These are phyloP conservation scores for Drosophila mayri DNA, from an alignment of 1,140 invertebrate genomes.

Conservation along the genomic window DNA sequence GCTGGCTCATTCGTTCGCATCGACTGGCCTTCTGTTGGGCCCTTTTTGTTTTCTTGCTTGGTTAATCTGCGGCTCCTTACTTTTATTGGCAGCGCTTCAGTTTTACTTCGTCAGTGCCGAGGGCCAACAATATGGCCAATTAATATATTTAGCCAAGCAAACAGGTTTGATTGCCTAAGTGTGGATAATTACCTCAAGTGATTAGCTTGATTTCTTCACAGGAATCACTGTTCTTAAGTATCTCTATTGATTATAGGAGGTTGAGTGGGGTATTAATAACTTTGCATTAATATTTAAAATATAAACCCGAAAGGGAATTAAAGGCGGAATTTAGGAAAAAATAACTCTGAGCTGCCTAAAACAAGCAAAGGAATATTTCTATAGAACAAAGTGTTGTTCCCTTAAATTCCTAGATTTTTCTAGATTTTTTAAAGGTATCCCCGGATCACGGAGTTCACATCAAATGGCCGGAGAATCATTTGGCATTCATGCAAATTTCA, in stretches of 20 bases:
- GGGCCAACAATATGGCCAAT: conserved; percentile 23
- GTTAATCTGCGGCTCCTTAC: conserved; percentile 64
- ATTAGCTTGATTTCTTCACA: background rate
- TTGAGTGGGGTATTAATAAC: background rate
- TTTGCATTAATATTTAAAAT: background rate
- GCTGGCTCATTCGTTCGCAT: conserved; percentile 32
- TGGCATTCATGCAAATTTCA: conserved; percentile 57
- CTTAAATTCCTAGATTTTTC: background rate
- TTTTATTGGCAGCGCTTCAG: conserved; percentile 63
- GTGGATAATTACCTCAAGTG: background rate
- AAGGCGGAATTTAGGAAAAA: background rate
- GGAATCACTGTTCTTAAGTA: background rate
- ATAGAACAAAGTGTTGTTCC: background rate
- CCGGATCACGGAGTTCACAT: conserved; percentile 1
- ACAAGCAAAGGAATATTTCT: background rate
- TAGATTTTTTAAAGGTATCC: conserved; percentile 5
- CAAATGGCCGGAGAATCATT: conserved; percentile 18
- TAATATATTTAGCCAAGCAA: conserved; percentile 15
- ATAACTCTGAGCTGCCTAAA: no score
- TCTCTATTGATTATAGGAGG: background rate
- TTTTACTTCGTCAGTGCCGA: conserved; percentile 41
- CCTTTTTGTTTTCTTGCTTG: conserved; percentile 25
- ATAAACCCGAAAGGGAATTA: background rate
- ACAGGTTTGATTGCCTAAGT: conserved; percentile 5
- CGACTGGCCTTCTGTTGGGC: conserved; percentile 34